Percentiles rank a stretch among this genome's conserved stretches.
These are phyloP conservation scores for Platichthys stellatus DNA, from an alignment of 2,113 vertebrate genomes.

Conservation along the genomic window DNA sequence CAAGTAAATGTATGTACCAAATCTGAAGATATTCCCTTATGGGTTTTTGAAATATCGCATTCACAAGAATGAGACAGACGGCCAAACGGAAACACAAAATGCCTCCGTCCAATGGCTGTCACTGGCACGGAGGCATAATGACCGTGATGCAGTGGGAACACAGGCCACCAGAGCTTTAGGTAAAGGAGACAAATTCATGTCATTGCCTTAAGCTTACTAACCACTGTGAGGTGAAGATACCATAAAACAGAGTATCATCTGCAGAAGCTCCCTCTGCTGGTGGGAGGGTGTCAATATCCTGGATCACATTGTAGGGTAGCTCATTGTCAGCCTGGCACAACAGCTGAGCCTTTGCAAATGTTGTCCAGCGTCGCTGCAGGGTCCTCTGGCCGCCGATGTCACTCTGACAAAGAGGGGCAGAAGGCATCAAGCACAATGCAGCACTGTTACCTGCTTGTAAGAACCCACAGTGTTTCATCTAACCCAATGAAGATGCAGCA, in stretches of 20 bases:
- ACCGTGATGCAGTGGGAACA: too few relatives aligned
- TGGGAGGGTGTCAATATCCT: slow-evolving; percentile 77
- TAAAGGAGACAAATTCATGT: background rate
- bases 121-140: too few relatives aligned
- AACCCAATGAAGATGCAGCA: background rate
- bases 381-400: slow-evolving; percentile 83
- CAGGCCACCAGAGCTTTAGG: background rate
- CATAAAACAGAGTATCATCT: slow-evolving; percentile 80
- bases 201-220: slow-evolving; percentile 37
- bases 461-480: background rate
- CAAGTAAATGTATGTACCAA: too few relatives aligned
- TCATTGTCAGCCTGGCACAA: slow-evolving; percentile 76
- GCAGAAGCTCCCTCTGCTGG: slow-evolving; percentile 70
- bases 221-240: slow-evolving; percentile 85
- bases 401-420: slow-evolving; percentile 54
- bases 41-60: too few relatives aligned
- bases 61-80: too few relatives aligned
- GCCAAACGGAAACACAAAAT: too few relatives aligned
- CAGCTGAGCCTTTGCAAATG: slow-evolving; percentile 83
- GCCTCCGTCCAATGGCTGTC: too few relatives aligned
- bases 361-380: slow-evolving; percentile 84
- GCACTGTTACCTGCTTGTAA: background rate
- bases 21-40: too few relatives aligned
- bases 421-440: background rate
- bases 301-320: slow-evolving; percentile 83